These are phyloP conservation scores for Pycnonotus jocosus DNA, from an alignment of 2,113 vertebrate species.

Conservation along the genomic window DNA sequence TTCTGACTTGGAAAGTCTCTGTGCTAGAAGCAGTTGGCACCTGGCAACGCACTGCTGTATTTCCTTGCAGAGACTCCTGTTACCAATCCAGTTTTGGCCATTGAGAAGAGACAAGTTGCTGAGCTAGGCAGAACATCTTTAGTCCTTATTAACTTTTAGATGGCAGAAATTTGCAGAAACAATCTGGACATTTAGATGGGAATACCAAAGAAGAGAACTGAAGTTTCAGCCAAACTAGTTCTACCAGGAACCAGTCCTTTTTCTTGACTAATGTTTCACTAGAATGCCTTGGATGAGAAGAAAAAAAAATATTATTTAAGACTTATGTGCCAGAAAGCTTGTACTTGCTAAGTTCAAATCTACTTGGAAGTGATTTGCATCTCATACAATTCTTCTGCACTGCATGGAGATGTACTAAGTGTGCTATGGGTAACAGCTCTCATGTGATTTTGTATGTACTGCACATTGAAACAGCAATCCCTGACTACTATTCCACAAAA, in stretches of 20 bases:
- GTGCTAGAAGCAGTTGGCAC: background rate
- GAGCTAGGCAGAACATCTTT: background rate
- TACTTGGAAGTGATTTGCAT: background rate
- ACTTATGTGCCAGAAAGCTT: background rate
- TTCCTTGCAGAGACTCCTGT: background rate
- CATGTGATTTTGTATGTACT: background rate
- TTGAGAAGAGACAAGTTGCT: background rate
- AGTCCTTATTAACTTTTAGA: background rate
- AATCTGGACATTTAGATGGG: background rate
- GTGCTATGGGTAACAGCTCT: background rate
- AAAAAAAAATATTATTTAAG: background rate
- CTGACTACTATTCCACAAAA: background rate
- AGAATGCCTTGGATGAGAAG: background rate
- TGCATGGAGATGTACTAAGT: background rate
- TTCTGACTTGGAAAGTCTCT: background rate
- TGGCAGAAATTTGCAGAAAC: background rate
- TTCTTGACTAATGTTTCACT: background rate
- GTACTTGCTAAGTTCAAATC: background rate
- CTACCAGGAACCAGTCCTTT: background rate
- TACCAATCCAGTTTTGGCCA: background rate
- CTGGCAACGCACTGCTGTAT: background rate
- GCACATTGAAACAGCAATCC: background rate
- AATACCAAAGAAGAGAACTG: background rate
- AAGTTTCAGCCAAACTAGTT: background rate
- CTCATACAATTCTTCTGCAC: background rate